Evolutionary conservation across 2,888 invertebrate genomes (phyloP).

Genomic region (Reticulitermes lucifugus): DNA sequence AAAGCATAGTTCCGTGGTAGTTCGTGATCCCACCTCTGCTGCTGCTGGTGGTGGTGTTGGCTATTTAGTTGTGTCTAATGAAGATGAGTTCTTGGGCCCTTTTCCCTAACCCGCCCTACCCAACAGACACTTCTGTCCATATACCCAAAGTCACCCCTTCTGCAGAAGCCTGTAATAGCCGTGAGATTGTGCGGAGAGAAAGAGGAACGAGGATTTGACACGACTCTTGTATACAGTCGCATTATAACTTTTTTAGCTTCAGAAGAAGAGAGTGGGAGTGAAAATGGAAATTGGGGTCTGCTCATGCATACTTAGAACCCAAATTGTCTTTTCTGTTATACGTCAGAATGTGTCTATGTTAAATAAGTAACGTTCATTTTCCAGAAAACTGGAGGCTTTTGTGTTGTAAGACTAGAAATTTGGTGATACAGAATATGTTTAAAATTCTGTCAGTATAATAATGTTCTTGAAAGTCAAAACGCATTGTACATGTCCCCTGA

Average conservation of each 20-base stretch:
- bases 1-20: not conserved
- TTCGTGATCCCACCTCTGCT: too few relatives aligned
- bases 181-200: conserved; percentile 39
- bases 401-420: not conserved
- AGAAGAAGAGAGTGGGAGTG: not conserved
- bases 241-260: conserved; percentile 36
- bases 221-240: conserved; percentile 37
- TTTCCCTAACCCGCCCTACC: not conserved
- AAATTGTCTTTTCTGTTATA: not conserved
- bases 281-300: not conserved
- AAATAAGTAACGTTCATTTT: not conserved
- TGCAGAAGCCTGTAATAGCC: conserved; percentile 34
- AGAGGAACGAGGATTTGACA: conserved; percentile 6
- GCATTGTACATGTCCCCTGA: too few relatives aligned
- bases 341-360: not conserved
- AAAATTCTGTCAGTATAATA: too few relatives aligned
- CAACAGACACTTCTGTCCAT: not conserved
- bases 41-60: not conserved
- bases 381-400: not conserved
- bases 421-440: too few relatives aligned
- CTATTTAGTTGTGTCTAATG: conserved; percentile 44
- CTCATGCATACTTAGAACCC: conserved; percentile 7
- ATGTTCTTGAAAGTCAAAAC: too few relatives aligned
- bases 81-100: conserved; percentile 45
- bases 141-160: conserved; percentile 4